phyloP scores from a whole-genome alignment of 2,113 vertebrate genomes.

The Stegostoma tigrinum region DNA sequence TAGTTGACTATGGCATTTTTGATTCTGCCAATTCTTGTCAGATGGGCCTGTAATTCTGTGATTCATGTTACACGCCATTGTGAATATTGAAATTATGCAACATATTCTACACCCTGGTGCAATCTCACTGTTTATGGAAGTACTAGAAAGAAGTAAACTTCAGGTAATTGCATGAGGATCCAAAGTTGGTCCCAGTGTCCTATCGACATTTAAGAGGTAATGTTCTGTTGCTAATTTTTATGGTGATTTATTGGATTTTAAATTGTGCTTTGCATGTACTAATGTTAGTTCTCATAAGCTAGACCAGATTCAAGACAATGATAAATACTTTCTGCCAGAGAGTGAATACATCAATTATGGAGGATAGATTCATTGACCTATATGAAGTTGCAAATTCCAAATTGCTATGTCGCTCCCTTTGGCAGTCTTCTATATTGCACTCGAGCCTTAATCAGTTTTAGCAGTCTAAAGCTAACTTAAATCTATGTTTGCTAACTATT shows the following conservation, averaged over 20 bases:
- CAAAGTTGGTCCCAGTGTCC: not conserved
- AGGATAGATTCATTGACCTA: not conserved
- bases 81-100: not conserved
- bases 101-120: not conserved
- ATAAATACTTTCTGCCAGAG: not conserved
- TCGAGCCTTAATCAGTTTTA: not conserved
- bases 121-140: not conserved
- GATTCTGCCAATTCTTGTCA: not conserved
- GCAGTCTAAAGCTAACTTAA: slow-evolving; percentile 2
- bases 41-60: not conserved
- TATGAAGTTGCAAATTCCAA: not conserved
- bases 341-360: not conserved
- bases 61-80: not conserved
- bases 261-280: not conserved
- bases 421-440: not conserved
- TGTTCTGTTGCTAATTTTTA: not conserved
- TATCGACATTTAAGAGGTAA: not conserved
- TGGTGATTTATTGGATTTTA: not conserved
- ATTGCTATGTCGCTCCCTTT: not conserved
- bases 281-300: not conserved
- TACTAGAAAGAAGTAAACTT: not conserved
- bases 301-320: not conserved
- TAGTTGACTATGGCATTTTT: not conserved
- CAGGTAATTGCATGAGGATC: not conserved
- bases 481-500: not conserved